phyloP scores from a whole-genome alignment of 2,888 invertebrate species.

The Scaptomyza caliginosa region DNA sequence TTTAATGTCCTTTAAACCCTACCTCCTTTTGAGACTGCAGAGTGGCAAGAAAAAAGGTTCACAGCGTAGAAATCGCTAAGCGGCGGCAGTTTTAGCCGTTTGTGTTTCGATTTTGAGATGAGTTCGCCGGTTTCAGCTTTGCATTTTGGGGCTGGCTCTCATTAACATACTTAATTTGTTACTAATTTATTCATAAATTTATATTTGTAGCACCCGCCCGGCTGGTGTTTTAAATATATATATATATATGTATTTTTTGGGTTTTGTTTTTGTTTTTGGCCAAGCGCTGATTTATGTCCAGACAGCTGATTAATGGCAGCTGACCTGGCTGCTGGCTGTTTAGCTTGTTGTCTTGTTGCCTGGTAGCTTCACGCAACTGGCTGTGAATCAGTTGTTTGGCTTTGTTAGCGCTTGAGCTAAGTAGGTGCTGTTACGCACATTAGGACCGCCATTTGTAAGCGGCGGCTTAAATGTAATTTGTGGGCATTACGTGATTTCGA shows the following conservation, averaged over 20 bases:
- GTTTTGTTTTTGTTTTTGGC: slow-evolving; percentile 27
- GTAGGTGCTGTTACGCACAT: slow-evolving; percentile 78
- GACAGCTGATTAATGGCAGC: slow-evolving; percentile 71
- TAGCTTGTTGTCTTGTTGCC: slow-evolving; percentile 1
- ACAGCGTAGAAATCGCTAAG: slow-evolving; percentile 48
- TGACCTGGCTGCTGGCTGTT: slow-evolving; percentile 32
- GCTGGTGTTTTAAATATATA: slow-evolving; percentile 4
- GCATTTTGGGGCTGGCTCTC: slow-evolving; percentile 37
- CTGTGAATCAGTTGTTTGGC: slow-evolving; percentile 28
- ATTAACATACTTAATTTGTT: slow-evolving; percentile 79
- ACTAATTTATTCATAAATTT: slow-evolving; percentile 80
- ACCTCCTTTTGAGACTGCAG: not conserved
- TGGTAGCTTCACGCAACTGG: slow-evolving; percentile 7
- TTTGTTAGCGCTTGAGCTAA: slow-evolving; percentile 54
- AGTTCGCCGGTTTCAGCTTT: slow-evolving; percentile 24
- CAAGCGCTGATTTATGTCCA: slow-evolving; percentile 67
- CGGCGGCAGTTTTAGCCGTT: slow-evolving; percentile 14
- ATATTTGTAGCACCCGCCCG: slow-evolving; percentile 73
- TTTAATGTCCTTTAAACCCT: not conserved
- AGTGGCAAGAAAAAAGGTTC: slow-evolving; percentile 25
- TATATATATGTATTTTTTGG: not conserved
- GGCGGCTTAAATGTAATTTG: slow-evolving; percentile 60
- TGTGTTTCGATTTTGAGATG: slow-evolving; percentile 28
- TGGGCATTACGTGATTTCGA: slow-evolving; percentile 50
- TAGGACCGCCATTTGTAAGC: slow-evolving; percentile 58